A percentile compares a stretch with the other conserved stretches of the same genome.
These are phyloP conservation scores for Lepidochrysops patricia DNA, from an alignment of 2,888 invertebrate species.

Conservation along the genomic window DNA sequence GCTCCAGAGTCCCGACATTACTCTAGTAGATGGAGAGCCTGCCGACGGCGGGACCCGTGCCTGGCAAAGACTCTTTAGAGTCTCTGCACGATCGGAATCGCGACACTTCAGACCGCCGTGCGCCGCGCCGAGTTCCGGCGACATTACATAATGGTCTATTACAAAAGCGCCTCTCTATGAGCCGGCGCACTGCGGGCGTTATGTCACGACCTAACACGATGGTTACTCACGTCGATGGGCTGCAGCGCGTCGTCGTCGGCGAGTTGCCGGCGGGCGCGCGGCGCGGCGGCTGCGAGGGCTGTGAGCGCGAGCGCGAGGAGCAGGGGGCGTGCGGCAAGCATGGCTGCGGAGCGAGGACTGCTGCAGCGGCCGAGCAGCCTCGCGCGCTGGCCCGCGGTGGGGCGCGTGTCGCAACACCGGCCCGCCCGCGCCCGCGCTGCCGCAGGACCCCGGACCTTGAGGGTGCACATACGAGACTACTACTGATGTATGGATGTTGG, in stretches of 20 bases:
- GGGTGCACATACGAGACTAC: neutral
- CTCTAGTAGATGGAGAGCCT: too few species aligned
- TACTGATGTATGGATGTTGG: neutral
- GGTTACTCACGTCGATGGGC: conserved; percentile 51
- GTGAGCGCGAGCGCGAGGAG: conserved; percentile 27
- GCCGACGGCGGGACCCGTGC: neutral
- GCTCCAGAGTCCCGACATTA: too few species aligned
- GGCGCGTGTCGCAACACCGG: neutral
- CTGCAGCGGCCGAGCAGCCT: conserved; percentile 16
- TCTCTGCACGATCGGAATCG: too few species aligned
- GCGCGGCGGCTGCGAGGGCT: conserved; percentile 28
- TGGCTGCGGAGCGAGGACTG: conserved; percentile 24
- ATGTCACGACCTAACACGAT: neutral
- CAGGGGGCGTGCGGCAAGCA: conserved; percentile 29
- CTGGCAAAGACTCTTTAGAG: too few species aligned
- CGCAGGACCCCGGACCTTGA: neutral
- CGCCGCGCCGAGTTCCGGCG: neutral
- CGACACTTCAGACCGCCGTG: neutral
- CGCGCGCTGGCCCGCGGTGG: conserved; percentile 7
- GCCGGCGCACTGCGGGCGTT: conserved; percentile 8
- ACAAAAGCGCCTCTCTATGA: neutral
- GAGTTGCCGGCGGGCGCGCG: conserved; percentile 48
- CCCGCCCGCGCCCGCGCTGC: neutral
- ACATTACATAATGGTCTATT: neutral
- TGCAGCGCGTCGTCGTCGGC: conserved; percentile 55